Base-by-base conservation (phyloP, 2,888 invertebrate species). In the Cylindroiulus punctatus region DNA sequence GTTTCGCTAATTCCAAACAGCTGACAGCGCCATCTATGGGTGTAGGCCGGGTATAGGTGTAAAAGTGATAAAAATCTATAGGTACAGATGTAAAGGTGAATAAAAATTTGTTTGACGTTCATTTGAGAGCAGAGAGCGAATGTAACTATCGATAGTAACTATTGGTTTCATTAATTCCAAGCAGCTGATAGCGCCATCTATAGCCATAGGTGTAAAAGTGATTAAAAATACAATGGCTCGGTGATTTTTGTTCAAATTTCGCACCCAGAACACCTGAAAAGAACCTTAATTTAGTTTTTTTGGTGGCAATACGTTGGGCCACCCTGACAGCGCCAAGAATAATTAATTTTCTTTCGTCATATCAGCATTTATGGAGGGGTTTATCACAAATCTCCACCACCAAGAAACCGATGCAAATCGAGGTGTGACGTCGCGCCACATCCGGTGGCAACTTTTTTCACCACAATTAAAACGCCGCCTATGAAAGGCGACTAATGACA, bases 281-380 rank as follows among this genome's bases (percentile, higher is more conserved):
- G 65, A 26, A 65, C 65, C 26, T 26, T 26, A 26, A 57, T 57
- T 57, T 57, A 57, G 57, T 57, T 57, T 57, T 47, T 65, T 65
- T 65, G 26, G 40, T 12, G 26, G 26, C 65, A 65, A 10, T 26
- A 1, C n/a, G n/a, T 26, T 7, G 26, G 65, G 26, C 65, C 65
- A 65, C 65, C 65, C 26, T 12, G 26, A 26, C 26, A 10, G 65
- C 65, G 65, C 26, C 12, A 12, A 14, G 65, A 65, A 65, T 65
- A 65, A 65, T 65, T 65, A 65, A 65, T 65, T 65, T 65, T 65
- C 57, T 5, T 57, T 22, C 22, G n/a, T 22, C 57, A 10, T 57
- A 57, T n/a, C 65, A 65, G 65, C 65, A 65, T 65, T 65, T 65
- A 26, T 65, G 65, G 65, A n/a, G n/a, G 26, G 65, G 65, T 65